Percentiles rank a stretch among this genome's conserved stretches.
Evolutionary conservation across 2,797 vertebrate genomes (phyloP).

Genomic region (Salmo trutta): DNA sequence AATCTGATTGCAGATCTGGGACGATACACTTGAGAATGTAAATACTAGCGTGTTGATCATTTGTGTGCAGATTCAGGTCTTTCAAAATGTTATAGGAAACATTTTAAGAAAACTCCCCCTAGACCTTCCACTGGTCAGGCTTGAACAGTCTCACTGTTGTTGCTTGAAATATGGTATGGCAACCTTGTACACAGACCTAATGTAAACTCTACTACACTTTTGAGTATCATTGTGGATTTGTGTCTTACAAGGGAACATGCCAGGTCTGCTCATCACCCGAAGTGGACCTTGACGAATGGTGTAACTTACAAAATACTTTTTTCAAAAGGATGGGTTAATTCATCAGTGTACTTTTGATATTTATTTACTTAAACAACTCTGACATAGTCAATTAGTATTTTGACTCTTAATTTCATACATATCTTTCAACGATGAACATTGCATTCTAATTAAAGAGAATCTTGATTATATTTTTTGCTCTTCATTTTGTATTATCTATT

Average conservation of each 20-base stretch:
- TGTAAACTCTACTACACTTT: slow-evolving; percentile 1
- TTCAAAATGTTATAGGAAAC: slow-evolving; percentile 12
- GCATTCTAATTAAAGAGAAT: slow-evolving; percentile 35
- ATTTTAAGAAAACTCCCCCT: background rate
- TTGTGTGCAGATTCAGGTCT: slow-evolving; percentile 1
- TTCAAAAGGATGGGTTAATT: slow-evolving; percentile 4
- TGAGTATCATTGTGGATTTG: background rate
- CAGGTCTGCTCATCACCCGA: background rate
- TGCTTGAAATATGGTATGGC: background rate
- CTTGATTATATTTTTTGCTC: slow-evolving; percentile 29
- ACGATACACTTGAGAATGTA: background rate
- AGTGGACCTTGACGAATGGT: background rate
- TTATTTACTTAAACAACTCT: slow-evolving; percentile 20
- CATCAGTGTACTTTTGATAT: slow-evolving; percentile 35
- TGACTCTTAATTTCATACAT: slow-evolving; percentile 35
- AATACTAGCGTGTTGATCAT: background rate
- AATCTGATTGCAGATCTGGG: slow-evolving; percentile 8
- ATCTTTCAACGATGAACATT: slow-evolving; percentile 36
- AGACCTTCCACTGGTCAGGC: background rate
- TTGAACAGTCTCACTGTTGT: background rate
- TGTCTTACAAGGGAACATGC: background rate
- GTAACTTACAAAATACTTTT: slow-evolving; percentile 36
- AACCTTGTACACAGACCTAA: background rate
- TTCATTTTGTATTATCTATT: slow-evolving; percentile 14
- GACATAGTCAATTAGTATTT: slow-evolving; percentile 13